Evolutionary conservation across 2,113 vertebrate species (phyloP), one percentile per base, ranked within the genome.

Genomic region (Ictalurus furcatus): DNA sequence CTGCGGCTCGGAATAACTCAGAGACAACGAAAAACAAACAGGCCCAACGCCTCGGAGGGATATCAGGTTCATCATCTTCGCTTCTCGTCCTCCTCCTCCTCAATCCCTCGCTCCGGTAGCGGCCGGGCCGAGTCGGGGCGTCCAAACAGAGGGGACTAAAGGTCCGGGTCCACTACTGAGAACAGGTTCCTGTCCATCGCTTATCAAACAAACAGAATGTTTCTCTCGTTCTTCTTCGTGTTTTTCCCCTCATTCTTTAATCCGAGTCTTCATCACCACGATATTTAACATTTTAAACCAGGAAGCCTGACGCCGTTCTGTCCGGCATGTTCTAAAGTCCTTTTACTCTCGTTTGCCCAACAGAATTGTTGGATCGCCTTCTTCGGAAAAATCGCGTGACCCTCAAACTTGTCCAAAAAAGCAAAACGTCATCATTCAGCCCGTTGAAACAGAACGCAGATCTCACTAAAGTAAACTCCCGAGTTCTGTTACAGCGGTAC

Each of bases 21-120:
- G 83, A 85, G 86, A 89, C 88, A 69, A 86, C 21, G 82, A 86
- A 91, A 90, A 91, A 88, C 90, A 91, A 91, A 90, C 90, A 89
- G 81, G 54, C 74, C 34, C 87, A 37, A 80, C 79, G 86, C 88
- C 90, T 91, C 76, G 6, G 84, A 91, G 84, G 88, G 78, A 88
- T 91, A 90, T 91, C 90, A n/a, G 78, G 80, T 91, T 87, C 86
- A 71, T 88, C 90, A 59, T 88, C 87, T 85, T 88, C 84, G 58
- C 82, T 83, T 69, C 65, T 82, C 59, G 59, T 84, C 69, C 71
- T 59, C 17, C 63, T 71, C 89, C 67, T 83, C 79, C 79, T 73
- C 85, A 2, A 52, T 78, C 69, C 76, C 71, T 88, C 86, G 71
- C 88, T 86, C 79, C 90, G 79, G 86, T 88, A 87, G 87, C 90